Conservation (phyloP, 2,797 vertebrate species). For the Falco rusticolus region DNA sequence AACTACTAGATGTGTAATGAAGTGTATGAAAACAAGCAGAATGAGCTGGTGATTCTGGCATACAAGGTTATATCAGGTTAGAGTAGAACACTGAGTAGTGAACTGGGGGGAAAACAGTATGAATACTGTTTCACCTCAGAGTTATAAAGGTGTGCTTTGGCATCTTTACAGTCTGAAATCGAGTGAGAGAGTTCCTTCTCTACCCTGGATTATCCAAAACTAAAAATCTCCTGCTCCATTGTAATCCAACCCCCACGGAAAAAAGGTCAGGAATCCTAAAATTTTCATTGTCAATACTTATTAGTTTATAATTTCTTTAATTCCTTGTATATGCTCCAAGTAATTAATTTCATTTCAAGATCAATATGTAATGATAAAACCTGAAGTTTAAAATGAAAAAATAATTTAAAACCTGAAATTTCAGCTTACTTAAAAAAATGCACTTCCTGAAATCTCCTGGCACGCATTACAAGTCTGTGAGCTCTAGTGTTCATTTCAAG, state of each 20-base stretch:
- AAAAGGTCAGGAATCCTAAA: constrained; percentile 51
- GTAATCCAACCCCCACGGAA: neutral
- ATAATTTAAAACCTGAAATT: constrained; percentile 6
- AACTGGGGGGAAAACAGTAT: neutral
- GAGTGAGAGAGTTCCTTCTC: neutral
- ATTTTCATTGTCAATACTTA: constrained; percentile 58
- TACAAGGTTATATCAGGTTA: constrained; percentile 55
- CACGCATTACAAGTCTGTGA: neutral
- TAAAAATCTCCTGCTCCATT: constrained; percentile 23
- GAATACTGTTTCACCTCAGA: constrained; percentile 44
- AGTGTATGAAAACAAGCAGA: constrained; percentile 73
- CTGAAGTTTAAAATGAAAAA: neutral
- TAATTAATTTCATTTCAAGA: constrained; percentile 20
- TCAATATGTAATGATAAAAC: constrained; percentile 14
- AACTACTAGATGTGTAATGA: constrained; percentile 73
- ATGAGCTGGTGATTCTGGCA: constrained; percentile 68
- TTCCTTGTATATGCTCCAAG: constrained; percentile 2
- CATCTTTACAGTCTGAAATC: constrained; percentile 24
- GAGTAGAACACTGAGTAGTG: constrained; percentile 36
- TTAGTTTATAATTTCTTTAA: neutral
- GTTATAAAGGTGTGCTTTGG: constrained; percentile 30
- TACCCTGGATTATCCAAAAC: constrained; percentile 28
- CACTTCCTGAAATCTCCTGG: constrained; percentile 6
- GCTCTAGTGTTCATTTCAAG: neutral
- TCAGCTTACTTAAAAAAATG: neutral